Evolutionary conservation across 2,888 invertebrate species (phyloP), one percentile per base, ranked within the genome.

Genomic region (Patella depressa): DNA sequence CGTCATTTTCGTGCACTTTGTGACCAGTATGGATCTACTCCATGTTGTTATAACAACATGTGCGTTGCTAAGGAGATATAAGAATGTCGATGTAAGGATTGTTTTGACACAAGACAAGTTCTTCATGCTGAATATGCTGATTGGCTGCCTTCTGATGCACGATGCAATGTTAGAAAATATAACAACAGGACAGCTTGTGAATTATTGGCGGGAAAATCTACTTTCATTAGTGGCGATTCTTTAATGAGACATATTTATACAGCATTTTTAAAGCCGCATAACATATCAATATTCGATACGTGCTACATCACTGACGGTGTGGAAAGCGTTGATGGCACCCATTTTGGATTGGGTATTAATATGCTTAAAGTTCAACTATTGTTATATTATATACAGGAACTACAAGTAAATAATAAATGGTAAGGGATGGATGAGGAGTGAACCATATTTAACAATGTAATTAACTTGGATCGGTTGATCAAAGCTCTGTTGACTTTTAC

Each of bases 281-380:
- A 76, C 15, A 72, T 82, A 14, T 78, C 82, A 5, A 53, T 79
- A 19, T 81, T 80, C 24, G 77, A 82, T 59, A 77, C 78, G 5
- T 80, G 72, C 55, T 59, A 79, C 29, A 72, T 82, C 70, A 82
- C 82, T 0, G 77, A 80, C 11, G 80, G 80, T 19, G 59, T 79
- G n/a, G 79, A 73, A 74, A 81, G 81, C 53, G 79, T 80, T 53
- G 81, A 77, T 71, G 81, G 81, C 11, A 70, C 72, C 15, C 81
- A 81, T 69, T 81, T 78, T 45, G 80, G 81, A 5, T 17, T 75
- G 19, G 82, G 82, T 5, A 70, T 78, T 17, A 82, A 82, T 71
- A 34, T 72, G 34, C 57, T 79, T 19, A 82, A 80, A 59, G 78
- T 73, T 34, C 74, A 76, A 53, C 59, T 80, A 57, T 53, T 81